phyloP scores from a whole-genome alignment of 2,113 vertebrate species.

The Brachirus orientalis region DNA sequence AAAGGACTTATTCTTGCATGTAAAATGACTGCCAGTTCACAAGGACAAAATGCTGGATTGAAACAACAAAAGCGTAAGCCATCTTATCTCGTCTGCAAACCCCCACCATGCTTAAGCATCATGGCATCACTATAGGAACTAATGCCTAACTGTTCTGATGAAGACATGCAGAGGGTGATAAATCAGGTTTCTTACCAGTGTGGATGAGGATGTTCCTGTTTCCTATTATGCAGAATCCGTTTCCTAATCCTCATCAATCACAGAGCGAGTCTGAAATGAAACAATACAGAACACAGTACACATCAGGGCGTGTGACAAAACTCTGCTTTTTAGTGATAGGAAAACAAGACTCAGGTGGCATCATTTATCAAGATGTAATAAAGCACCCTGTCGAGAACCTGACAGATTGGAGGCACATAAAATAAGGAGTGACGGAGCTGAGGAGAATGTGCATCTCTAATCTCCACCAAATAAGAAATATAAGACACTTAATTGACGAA shows the following conservation, averaged over 20 bases:
- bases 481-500: slow-evolving; percentile 66
- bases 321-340: slow-evolving; percentile 63
- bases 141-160: slow-evolving; percentile 15
- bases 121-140: neutral
- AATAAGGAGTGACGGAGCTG: slow-evolving; percentile 62
- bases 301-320: slow-evolving; percentile 66
- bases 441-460: slow-evolving; percentile 55
- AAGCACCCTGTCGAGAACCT: slow-evolving; percentile 56
- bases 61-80: no score
- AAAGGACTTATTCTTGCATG: neutral
- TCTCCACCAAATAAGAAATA: slow-evolving; percentile 65
- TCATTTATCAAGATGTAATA: slow-evolving; percentile 68
- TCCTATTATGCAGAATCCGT: slow-evolving; percentile 69
- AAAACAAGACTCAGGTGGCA: slow-evolving; percentile 66
- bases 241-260: slow-evolving; percentile 82
- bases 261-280: slow-evolving; percentile 70
- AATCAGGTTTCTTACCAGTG: slow-evolving; percentile 78
- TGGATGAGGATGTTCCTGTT: slow-evolving; percentile 73
- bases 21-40: no score
- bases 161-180: slow-evolving; percentile 38
- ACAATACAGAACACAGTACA: slow-evolving; percentile 60
- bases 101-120: slow-evolving; percentile 4
- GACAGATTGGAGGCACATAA: slow-evolving; percentile 65
- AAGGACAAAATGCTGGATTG: no score
- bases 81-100: slow-evolving; percentile 27